These are phyloP conservation scores for Pseudochirops cupreus DNA, from an alignment of 2,797 vertebrate genomes.

Conservation along the genomic window DNA sequence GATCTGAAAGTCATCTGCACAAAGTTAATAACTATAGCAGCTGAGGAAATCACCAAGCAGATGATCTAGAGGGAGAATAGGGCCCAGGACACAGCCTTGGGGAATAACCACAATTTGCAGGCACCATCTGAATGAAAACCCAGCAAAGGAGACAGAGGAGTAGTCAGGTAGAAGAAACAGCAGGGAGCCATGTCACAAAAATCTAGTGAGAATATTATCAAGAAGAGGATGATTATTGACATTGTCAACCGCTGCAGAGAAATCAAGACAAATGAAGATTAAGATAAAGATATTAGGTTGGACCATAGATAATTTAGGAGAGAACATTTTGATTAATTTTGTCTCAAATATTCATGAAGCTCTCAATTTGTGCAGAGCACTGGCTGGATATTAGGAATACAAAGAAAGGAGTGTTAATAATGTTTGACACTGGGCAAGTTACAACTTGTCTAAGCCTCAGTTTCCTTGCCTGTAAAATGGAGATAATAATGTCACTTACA, in stretches of 20 bases:
- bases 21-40: not conserved
- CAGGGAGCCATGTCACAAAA: not conserved
- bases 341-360: not conserved
- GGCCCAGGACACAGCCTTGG: not conserved
- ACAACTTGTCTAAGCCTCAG: not conserved
- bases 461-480: not conserved
- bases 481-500: not conserved
- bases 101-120: not conserved
- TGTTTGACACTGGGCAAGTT: not conserved
- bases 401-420: not conserved
- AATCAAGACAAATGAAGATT: not conserved
- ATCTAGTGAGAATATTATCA: not conserved
- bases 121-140: not conserved
- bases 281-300: not conserved
- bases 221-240: not conserved
- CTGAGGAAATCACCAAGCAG: not conserved
- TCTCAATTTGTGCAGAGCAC: not conserved
- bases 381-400: not conserved
- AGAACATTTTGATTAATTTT: not conserved
- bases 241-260: not conserved
- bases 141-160: not conserved
- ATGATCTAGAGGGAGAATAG: not conserved
- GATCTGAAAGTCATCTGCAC: not conserved
- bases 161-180: not conserved
- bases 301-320: not conserved